Percentiles rank a stretch among this genome's conserved stretches.
These are phyloP conservation scores for Melanaphis sacchari DNA, from an alignment of 1,140 invertebrate species.

Conservation along the genomic window DNA sequence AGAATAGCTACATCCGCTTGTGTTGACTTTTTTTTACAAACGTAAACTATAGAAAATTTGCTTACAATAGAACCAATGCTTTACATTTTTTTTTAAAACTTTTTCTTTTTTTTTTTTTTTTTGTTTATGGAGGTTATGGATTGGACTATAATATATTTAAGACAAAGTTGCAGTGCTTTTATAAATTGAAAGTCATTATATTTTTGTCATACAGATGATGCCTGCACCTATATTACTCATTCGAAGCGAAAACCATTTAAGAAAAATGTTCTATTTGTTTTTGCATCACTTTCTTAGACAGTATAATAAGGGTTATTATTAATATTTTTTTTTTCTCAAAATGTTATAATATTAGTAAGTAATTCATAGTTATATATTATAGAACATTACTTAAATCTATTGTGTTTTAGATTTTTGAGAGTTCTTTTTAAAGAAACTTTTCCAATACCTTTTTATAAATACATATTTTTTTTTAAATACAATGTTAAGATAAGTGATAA, in stretches of 20 bases:
- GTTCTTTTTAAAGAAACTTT: not conserved
- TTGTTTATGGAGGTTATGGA: too few species aligned
- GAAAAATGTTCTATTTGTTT: not conserved
- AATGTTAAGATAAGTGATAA: not conserved
- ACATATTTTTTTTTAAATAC: too few species aligned
- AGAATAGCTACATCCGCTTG: too few species aligned
- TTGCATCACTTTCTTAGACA: not conserved
- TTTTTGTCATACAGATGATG: not conserved
- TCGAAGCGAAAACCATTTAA: not conserved
- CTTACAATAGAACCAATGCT: too few species aligned
- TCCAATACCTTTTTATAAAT: too few species aligned
- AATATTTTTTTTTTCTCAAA: not conserved
- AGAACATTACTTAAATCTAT: not conserved
- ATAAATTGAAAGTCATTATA: not conserved
- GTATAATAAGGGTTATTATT: not conserved
- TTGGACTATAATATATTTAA: not conserved
- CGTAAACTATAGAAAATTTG: too few species aligned
- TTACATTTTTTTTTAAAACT: not conserved
- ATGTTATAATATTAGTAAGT: not conserved
- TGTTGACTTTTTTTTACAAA: too few species aligned
- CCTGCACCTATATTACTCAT: not conserved
- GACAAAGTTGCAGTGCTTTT: not conserved
- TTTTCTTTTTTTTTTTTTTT: too few species aligned
- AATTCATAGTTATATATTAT: not conserved
- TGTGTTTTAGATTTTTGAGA: not conserved